Conservation (phyloP, 2,113 vertebrate genomes). For the Channa argus region DNA sequence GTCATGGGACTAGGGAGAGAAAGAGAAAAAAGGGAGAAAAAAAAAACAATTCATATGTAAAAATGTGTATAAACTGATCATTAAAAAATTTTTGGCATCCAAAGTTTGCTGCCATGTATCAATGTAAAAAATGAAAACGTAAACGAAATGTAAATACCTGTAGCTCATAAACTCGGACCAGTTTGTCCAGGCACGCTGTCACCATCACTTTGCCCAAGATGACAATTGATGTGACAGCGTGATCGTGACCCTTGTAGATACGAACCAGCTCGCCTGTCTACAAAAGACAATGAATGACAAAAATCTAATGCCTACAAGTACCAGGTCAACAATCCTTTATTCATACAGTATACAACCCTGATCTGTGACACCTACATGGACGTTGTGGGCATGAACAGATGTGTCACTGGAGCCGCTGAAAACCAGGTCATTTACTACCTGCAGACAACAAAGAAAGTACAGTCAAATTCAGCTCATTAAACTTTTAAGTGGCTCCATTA, state of each 20-base stretch:
- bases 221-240: constrained; percentile 92
- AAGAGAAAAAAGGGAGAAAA: background rate
- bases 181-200: constrained; percentile 94
- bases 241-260: constrained; percentile 95
- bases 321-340: too few relatives aligned
- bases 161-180: constrained; percentile 94
- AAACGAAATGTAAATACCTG: constrained; percentile 82
- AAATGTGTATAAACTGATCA: background rate
- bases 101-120: background rate
- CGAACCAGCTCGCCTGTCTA: constrained; percentile 94
- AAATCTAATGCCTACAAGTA: too few relatives aligned
- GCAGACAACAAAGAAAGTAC: constrained; percentile 32
- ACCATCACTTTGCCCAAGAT: constrained; percentile 98
- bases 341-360: too few relatives aligned
- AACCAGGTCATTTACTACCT: constrained; percentile 98
- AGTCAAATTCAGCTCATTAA: background rate
- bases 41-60: background rate
- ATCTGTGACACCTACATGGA: constrained; percentile 88
- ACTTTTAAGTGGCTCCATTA: too few relatives aligned
- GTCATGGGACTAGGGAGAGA: constrained; percentile 89
- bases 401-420: constrained; percentile 97
- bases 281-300: background rate
- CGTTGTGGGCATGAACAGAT: constrained; percentile 97
- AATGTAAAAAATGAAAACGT: background rate
- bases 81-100: background rate